Base-by-base conservation (phyloP, 30 jellyfish, hydroid and myxozoan genomes). In the Morbakka virulenta region DNA sequence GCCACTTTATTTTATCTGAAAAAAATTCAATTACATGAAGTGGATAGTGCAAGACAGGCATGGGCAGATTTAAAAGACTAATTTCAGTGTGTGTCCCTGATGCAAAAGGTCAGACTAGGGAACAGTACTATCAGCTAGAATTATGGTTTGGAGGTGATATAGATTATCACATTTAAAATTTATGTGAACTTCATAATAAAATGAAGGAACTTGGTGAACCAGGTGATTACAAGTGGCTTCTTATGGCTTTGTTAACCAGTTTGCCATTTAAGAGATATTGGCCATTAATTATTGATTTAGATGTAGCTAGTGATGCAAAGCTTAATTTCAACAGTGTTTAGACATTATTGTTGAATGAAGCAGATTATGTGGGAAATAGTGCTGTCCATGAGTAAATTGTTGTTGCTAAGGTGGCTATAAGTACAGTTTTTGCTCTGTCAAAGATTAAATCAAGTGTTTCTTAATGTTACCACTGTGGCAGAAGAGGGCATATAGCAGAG, bases 171-270 rank as follows among this genome's bases (percentile, higher is more conserved):
- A 72, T 72, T 41, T 4, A 29, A 29, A 72, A 49, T 50, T 72
- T 72, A 29, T 72, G 84, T 72, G 84, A 72, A 52, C 76, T 72
- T 24, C 84, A 72, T 41, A 72, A 72, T 48, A 52, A 72, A 23
- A 72, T 36, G 84, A 72, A 72, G 4, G 84, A 72, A 51, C 24
- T 72, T 2, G 84, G 76, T 17, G 84, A 72, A 30, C 72, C 76
- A 3, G 4, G 20, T 28, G 84, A 72, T 50, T 70, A 72, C 29
- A 72, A 72, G 52, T 70, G 50, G 13, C 50, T 72, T 25, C 52
- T 72, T 35, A 72, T 72, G 52, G 50, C 84, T 2, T 29, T 72
- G 13, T 35, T 48, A 28, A 72, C 84, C 13, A 72, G 84, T 24
- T 29, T 36, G 35, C 76, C 62, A 3, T 31, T 67, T 33, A 50